Evolutionary conservation across 2,113 vertebrate genomes (phyloP).

Genomic region (Notechis scutatus): DNA sequence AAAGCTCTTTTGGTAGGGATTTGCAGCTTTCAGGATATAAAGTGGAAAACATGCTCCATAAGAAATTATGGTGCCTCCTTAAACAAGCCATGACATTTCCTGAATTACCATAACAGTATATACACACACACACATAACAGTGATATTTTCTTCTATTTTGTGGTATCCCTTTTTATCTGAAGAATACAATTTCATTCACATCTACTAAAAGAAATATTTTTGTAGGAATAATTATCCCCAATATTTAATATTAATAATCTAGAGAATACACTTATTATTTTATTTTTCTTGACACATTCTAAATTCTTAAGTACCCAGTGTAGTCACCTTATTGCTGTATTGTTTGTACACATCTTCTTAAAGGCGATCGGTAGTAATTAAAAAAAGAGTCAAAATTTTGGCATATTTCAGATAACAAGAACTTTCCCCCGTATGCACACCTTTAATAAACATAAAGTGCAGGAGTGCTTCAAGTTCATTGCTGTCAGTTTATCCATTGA

Average conservation of each 20-base stretch:
- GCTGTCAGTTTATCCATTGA: background rate
- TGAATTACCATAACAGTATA: background rate
- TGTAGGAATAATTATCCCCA: background rate
- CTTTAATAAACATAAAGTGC: background rate
- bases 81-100: background rate
- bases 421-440: background rate
- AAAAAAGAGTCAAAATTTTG: background rate
- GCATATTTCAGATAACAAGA: background rate
- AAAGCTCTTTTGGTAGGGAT: background rate
- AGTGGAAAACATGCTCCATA: background rate
- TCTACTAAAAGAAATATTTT: background rate
- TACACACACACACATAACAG: too few species aligned
- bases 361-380: background rate
- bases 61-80: background rate
- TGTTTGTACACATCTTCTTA: background rate
- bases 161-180: background rate
- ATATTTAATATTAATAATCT: background rate
- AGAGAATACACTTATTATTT: background rate
- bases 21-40: background rate
- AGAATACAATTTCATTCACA: background rate
- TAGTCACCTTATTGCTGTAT: background rate
- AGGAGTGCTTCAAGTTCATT: background rate
- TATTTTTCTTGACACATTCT: background rate
- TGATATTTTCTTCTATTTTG: background rate
- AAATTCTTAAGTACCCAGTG: background rate